These are phyloP conservation scores for Chunga burmeisteri DNA, from an alignment of 2,113 vertebrate species.

Conservation along the genomic window DNA sequence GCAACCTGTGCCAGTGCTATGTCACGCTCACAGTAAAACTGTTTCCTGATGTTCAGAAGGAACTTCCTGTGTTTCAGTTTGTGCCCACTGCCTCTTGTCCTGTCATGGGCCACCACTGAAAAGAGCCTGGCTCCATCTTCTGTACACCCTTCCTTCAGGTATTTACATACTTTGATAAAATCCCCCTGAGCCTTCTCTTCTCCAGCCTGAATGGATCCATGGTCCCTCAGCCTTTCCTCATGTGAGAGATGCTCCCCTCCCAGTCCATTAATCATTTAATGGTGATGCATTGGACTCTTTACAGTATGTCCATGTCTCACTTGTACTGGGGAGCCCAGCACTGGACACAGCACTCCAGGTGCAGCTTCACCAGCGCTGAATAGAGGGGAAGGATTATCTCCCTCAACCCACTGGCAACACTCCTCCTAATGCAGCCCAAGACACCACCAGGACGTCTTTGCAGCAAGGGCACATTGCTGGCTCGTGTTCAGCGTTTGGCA, in stretches of 20 bases:
- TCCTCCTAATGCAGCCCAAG: not conserved
- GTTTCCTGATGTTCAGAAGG: not conserved
- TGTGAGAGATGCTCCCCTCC: not conserved
- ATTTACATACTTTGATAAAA: not conserved
- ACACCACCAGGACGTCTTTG: not conserved
- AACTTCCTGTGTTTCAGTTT: not conserved
- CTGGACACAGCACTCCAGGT: not conserved
- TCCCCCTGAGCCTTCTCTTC: not conserved
- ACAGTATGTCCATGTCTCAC: not conserved
- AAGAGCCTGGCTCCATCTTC: not conserved
- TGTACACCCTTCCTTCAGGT: not conserved
- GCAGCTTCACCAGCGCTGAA: not conserved
- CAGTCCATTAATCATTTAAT: not conserved
- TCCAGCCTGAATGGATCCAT: not conserved
- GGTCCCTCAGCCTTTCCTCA: not conserved
- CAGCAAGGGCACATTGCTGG: not conserved
- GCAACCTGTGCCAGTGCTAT: not conserved
- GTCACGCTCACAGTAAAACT: not conserved
- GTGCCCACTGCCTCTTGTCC: not conserved
- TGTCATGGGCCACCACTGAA: not conserved
- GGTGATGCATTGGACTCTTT: not conserved
- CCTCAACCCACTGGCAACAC: not conserved
- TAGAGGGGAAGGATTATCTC: not conserved
- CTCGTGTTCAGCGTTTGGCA: not conserved
- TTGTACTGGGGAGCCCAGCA: not conserved